phyloP scores from a whole-genome alignment of 2,113 vertebrate genomes.

The Nyctereutes procyonoides region DNA sequence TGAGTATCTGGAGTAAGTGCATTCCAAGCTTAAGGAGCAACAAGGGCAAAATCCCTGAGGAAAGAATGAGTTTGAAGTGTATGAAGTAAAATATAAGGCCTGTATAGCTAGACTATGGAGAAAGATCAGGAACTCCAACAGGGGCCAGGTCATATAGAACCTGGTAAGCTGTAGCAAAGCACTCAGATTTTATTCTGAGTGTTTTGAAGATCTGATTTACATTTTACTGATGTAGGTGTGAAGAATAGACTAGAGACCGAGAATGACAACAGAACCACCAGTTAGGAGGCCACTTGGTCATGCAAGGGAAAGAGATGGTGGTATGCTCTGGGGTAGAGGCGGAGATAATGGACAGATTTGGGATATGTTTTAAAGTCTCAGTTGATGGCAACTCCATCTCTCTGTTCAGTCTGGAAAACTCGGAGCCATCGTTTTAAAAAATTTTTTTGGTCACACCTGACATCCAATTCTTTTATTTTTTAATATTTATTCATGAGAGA shows the following conservation, averaged over 20 bases:
- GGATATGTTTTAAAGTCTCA: neutral
- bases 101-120: neutral
- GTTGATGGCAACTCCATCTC: neutral
- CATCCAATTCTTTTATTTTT: neutral
- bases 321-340: neutral
- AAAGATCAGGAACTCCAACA: neutral
- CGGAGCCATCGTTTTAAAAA: neutral
- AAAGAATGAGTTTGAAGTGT: neutral
- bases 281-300: neutral
- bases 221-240: neutral
- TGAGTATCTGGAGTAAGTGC: neutral
- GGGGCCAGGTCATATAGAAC: neutral
- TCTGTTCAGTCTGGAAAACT: neutral
- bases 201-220: neutral
- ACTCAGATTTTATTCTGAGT: neutral
- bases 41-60: neutral
- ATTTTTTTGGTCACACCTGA: neutral
- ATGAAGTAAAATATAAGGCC: neutral
- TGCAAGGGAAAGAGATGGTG: neutral
- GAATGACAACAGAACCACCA: neutral
- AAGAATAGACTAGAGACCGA: neutral
- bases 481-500: neutral
- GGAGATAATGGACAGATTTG: neutral
- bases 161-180: neutral
- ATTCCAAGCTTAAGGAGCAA: neutral